Conservation (phyloP, 2,888 invertebrate species). For the Pachliopta kotzebuea region DNA sequence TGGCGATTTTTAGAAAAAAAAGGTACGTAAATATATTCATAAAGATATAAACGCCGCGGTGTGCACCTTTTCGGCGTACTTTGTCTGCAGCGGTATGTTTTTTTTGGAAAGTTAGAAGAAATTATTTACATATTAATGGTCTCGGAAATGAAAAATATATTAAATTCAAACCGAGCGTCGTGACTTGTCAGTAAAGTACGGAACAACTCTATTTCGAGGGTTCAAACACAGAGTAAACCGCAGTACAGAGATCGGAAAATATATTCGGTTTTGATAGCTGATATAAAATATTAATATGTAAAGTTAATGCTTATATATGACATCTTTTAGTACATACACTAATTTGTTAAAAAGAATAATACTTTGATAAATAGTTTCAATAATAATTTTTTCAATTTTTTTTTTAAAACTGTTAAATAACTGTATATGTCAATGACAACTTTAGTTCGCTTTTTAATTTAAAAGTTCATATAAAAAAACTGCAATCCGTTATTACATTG, state of each 20-base stretch:
- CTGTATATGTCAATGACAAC: too few relatives aligned
- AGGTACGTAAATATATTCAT: constrained; percentile 20
- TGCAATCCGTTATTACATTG: constrained; percentile 30
- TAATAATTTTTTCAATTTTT: too few relatives aligned
- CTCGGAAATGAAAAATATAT: constrained; percentile 78
- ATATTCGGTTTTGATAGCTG: too few relatives aligned
- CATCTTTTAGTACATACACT: too few relatives aligned
- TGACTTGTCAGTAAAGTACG: constrained; percentile 79
- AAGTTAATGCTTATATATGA: too few relatives aligned
- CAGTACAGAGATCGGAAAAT: constrained; percentile 30
- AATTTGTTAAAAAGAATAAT: too few relatives aligned
- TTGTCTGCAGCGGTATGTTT: constrained; percentile 32
- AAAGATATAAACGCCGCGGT: constrained; percentile 3
- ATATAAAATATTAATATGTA: too few relatives aligned
- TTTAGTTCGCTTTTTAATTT: too few relatives aligned
- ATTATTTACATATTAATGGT: constrained; percentile 77
- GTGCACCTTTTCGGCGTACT: constrained; percentile 41
- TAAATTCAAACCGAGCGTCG: constrained; percentile 76
- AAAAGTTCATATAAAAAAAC: not conserved
- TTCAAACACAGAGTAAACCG: constrained; percentile 50
- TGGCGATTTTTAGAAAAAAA: not conserved
- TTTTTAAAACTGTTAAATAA: too few relatives aligned
- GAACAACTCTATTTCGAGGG: constrained; percentile 77
- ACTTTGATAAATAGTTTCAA: too few relatives aligned
- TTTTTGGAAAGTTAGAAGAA: constrained; percentile 45